phyloP scores from a whole-genome alignment of 2,888 invertebrate genomes.

The Trachelus tabidus region DNA sequence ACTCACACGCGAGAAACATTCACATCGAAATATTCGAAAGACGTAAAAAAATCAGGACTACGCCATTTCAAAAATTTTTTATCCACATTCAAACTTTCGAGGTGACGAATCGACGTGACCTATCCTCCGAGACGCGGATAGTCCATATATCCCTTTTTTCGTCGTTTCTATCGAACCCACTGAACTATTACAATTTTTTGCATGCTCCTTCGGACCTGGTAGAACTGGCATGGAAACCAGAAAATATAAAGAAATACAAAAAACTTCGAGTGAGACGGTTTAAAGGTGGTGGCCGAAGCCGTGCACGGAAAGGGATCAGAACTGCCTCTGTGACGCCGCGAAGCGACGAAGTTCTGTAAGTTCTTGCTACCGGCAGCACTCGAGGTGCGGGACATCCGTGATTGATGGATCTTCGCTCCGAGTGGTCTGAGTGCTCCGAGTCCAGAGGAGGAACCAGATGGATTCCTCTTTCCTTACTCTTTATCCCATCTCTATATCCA shows the following conservation, averaged over 20 bases:
- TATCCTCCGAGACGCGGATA: neutral
- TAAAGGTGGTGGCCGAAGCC: neutral
- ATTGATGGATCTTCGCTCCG: conserved; percentile 62
- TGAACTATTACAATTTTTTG: neutral
- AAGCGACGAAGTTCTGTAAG: conserved; percentile 55
- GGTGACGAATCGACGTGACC: neutral
- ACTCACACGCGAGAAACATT: neutral
- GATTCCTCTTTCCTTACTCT: conserved; percentile 31
- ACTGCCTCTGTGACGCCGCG: conserved; percentile 47
- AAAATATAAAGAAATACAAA: neutral
- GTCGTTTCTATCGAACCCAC: neutral
- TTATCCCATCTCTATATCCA: conserved; percentile 9
- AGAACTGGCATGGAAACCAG: neutral
- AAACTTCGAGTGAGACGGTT: neutral
- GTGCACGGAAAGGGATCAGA: conserved; percentile 7
- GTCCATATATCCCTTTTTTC: neutral
- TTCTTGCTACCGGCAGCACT: conserved; percentile 52
- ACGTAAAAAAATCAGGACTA: neutral
- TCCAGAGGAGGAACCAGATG: neutral
- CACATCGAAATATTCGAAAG: neutral
- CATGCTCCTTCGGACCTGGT: neutral
- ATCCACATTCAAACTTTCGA: neutral
- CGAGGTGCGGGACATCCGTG: conserved; percentile 54
- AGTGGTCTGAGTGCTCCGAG: conserved; percentile 42
- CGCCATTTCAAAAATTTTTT: neutral